Evolutionary conservation across 2,797 vertebrate genomes (phyloP).

Genomic region (Sebastolobus alascanus): DNA sequence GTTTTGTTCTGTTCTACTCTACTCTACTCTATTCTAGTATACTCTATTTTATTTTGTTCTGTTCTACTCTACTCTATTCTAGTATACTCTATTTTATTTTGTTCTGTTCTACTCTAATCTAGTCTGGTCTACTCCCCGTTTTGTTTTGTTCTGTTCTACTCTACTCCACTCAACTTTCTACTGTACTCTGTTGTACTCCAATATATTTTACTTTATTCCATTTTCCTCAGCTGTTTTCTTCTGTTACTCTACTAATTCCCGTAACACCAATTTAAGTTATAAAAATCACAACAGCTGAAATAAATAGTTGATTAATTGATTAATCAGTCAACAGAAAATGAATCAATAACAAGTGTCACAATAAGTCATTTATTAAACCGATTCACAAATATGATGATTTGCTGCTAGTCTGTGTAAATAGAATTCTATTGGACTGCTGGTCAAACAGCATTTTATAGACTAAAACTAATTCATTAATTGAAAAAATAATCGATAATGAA

Average conservation of each 20-base stretch:
- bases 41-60: background rate
- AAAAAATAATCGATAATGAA: background rate
- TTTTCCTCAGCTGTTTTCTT: background rate
- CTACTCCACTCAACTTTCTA: background rate
- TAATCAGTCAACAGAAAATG: background rate
- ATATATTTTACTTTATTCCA: background rate
- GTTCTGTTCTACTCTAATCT: background rate
- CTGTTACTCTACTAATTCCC: background rate
- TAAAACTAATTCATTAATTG: background rate
- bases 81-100: background rate
- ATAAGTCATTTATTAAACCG: background rate
- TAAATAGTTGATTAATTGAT: background rate
- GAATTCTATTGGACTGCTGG: background rate
- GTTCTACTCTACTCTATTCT: background rate
- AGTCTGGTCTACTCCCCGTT: no score
- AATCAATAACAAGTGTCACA: background rate
- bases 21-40: background rate
- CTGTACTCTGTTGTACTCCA: background rate
- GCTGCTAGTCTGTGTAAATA: no score
- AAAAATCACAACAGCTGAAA: background rate
- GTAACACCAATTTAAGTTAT: background rate
- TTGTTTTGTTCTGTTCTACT: background rate
- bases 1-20: background rate
- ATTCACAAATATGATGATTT: background rate
- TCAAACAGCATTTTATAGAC: background rate